Base-by-base conservation (phyloP, 2,113 vertebrate genomes). In the Rhea pennata region DNA sequence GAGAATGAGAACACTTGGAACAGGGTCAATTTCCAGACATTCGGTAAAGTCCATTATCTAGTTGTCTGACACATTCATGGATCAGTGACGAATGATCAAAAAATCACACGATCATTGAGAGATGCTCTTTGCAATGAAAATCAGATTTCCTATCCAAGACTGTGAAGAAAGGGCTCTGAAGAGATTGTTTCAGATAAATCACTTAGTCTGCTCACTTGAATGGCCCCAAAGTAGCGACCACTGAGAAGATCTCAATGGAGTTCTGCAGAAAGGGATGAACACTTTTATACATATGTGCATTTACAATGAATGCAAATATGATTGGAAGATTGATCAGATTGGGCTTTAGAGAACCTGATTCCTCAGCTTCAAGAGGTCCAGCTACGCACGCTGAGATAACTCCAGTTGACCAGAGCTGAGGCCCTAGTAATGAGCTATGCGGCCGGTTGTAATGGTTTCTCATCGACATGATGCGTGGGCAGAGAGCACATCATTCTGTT, bases 401-500 rank as follows among this genome's bases (percentile, higher is more conserved):
- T n/a, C 33, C 21, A 39, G 14, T 3, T 24, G 29, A 74, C 40
- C 42, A 9, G 71, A 59, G 86, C 67, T 0, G 2, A 50, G 83
- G 53, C 33, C 40, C 36, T 71, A 53, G 81, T 6, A 51, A 82
- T 13, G 84, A 92, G 95, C 80, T 67, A 3, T 5, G 58, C 40
- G 51, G 79, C 33, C 84, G 87, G 89, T 79, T 94, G 79, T 7
- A 82, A 12, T 58, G 86, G 90, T 26, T 91, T 58, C 93, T 62
- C 88, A 4, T 5, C 54, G 95, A 19, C 93, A 93, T 0, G 23
- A 20, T 7, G 88, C 6, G 88, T 96, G 95, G 96, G 96, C 93
- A 92, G 79, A 19, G 88, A 83, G 61, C 87, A 21, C 83, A 4
- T 87, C 95, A 87, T 77, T 70, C 69, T 46, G 71, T 77, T 82